Base-by-base conservation (phyloP, 2,797 vertebrate species). In the Vireo griseus region DNA sequence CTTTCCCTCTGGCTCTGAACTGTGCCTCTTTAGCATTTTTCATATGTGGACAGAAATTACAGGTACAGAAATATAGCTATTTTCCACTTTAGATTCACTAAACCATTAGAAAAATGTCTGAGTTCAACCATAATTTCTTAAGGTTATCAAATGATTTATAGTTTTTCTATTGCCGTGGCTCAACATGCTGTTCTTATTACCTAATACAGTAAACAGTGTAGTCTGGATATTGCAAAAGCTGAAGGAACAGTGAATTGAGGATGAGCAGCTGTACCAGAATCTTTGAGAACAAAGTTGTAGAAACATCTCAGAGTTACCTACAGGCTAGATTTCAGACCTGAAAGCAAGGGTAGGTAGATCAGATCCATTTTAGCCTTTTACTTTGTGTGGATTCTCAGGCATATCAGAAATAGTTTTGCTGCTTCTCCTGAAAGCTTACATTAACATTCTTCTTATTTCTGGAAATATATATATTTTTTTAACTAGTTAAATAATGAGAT, bases 121-220 rank as follows among this genome's bases (percentile, higher is more conserved):
- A 89, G 61, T 94, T 66, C 72, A 94, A 57, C 47, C 14, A 69
- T 25, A 88, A 68, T 66, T 74, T 92, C 90, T 95, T 94, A 76
- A 52, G 19, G 13, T 59, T 89, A 69, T 52, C 10, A 13, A 73
- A 26, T 88, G 65, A 90, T 79, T 95, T 94, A 67, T 73, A 52
- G 47, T 47, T 82, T 95, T 93, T 52, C 9, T 79, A 48, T 65
- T 76, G 18, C 47, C 57, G 25, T 39, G 29, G 45, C 37, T 94
- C 66, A 92, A 58, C 26, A 13, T 26, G 18, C 50, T 92, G 18
- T 18, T 92, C 74, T 88, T 84, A 58, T 37, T 65, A 62, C 26
- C 29, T 68, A 71, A 13, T 59, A 33, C n/a, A 91, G 57, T 63
- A 91, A 93, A 82, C 29, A 58, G 10, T 55, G 45, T 40, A 91